phyloP scores from a whole-genome alignment of 2,888 invertebrate species.

The Listrodromus nycthemerus region DNA sequence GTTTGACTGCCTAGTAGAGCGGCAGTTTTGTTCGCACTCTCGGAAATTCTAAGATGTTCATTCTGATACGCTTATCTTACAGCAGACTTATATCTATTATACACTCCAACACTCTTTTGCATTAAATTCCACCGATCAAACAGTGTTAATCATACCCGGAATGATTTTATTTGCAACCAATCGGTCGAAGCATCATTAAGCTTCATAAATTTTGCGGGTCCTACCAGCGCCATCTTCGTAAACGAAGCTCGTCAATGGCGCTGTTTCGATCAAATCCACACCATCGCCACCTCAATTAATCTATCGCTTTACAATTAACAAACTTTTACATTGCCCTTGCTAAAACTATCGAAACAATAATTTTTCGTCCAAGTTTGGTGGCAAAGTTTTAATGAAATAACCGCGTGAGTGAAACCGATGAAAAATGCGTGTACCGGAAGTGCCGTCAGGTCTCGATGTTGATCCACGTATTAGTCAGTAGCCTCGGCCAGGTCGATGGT shows the following conservation, averaged over 20 bases:
- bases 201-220: conserved; percentile 28
- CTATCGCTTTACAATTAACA: background rate
- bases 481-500: conserved; percentile 78
- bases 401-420: background rate
- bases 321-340: background rate
- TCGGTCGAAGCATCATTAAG: background rate
- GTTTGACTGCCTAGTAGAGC: conserved; percentile 9
- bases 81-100: background rate
- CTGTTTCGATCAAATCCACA: conserved; percentile 57
- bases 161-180: background rate
- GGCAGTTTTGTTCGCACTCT: background rate
- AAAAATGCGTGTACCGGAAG: conserved; percentile 52
- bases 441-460: conserved; percentile 21
- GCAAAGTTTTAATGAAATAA: background rate
- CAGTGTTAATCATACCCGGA: background rate
- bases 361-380: background rate
- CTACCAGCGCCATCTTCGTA: conserved; percentile 57
- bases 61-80: background rate
- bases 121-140: background rate
- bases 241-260: conserved; percentile 20
- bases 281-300: background rate
- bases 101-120: background rate
- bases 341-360: background rate
- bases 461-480: conserved; percentile 69
- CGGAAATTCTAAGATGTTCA: background rate